Percentiles rank a stretch among this genome's conserved stretches.
Evolutionary conservation across 1,140 invertebrate genomes (phyloP).

Genomic region (Drosophila carrolli): DNA sequence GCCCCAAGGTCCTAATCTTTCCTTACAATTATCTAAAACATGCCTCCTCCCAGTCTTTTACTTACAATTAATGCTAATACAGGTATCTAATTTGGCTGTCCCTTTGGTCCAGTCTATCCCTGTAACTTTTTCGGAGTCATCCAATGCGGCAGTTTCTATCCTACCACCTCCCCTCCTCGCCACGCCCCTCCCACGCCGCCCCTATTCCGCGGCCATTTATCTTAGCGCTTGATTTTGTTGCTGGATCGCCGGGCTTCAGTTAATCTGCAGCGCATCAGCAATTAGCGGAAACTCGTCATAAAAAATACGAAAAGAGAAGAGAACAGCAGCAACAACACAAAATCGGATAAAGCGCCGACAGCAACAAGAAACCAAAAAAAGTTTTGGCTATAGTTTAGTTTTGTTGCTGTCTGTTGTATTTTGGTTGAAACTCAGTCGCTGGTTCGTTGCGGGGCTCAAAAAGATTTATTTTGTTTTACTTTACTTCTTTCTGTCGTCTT

Average conservation of each 20-base stretch:
- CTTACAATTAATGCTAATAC: constrained; percentile 32
- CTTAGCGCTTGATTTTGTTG: constrained; percentile 28
- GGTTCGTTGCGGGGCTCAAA: constrained; percentile 57
- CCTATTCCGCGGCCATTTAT: constrained; percentile 35
- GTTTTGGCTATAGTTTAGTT: constrained; percentile 67
- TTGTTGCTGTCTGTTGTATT: constrained; percentile 39
- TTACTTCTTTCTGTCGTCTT: constrained; percentile 36
- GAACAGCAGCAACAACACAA: constrained; percentile 47
- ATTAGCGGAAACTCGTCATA: constrained; percentile 82
- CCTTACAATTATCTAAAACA: no score
- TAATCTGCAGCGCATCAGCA: constrained; percentile 82
- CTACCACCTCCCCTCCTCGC: neutral
- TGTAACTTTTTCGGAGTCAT: constrained; percentile 26
- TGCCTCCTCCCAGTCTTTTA: no score
- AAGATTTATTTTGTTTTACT: constrained; percentile 80
- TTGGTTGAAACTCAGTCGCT: constrained; percentile 71
- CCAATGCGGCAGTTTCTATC: constrained; percentile 12
- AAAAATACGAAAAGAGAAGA: constrained; percentile 45
- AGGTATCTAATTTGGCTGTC: constrained; percentile 14
- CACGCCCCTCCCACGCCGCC: constrained; percentile 1
- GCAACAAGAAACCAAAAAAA: constrained; percentile 56
- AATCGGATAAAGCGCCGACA: constrained; percentile 81
- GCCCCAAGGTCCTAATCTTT: no score
- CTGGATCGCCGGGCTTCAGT: constrained; percentile 50
- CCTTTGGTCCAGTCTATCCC: neutral